Evolutionary conservation across 1,140 invertebrate genomes (phyloP).

Genomic region (Venturia canescens): DNA sequence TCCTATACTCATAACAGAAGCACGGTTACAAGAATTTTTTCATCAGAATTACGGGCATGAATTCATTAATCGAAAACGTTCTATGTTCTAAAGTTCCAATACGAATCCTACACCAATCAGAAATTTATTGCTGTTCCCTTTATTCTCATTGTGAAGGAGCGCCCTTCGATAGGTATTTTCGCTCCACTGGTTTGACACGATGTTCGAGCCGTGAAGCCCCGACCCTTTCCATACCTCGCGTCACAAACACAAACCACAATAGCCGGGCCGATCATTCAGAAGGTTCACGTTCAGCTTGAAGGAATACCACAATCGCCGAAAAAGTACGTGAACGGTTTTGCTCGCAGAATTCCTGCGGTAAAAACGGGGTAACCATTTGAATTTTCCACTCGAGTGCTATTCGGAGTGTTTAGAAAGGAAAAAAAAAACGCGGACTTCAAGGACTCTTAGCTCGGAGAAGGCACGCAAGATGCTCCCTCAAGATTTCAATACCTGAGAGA

Average conservation of each 20-base stretch:
- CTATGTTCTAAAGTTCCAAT: background rate
- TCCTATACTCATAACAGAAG: too few relatives aligned
- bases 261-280: background rate
- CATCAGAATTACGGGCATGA: too few relatives aligned
- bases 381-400: background rate
- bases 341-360: background rate
- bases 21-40: too few relatives aligned
- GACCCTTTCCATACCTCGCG: background rate
- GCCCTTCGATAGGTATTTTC: background rate
- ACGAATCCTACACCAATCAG: background rate
- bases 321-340: background rate
- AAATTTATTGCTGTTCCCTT: background rate
- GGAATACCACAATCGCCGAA: background rate
- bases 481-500: background rate
- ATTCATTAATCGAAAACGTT: background rate
- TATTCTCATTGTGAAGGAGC: background rate
- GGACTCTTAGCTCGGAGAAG: background rate
- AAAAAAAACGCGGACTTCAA: background rate
- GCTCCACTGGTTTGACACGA: background rate
- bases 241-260: conserved; percentile 1
- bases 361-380: background rate
- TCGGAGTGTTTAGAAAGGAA: background rate
- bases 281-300: background rate
- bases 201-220: background rate
- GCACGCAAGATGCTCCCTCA: background rate